phyloP scores from a whole-genome alignment of 2,797 vertebrate species.

The Rousettus madagascariensis region DNA sequence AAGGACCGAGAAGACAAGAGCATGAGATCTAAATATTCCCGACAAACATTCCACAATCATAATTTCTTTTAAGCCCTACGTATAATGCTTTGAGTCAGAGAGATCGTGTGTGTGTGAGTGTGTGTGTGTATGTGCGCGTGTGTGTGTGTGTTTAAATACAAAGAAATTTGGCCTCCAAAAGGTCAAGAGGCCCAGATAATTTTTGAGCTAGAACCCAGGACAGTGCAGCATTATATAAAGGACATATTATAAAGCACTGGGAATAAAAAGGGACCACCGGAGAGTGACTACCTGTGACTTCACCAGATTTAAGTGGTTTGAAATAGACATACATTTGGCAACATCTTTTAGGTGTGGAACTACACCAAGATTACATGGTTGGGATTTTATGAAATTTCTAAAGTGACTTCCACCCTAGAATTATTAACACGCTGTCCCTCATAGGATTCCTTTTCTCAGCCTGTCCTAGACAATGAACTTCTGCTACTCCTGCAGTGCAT shows the following conservation, averaged over 20 bases:
- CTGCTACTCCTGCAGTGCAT: not conserved
- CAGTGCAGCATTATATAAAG: not conserved
- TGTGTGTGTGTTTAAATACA: not conserved
- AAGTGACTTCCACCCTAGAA: not conserved
- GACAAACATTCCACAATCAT: not conserved
- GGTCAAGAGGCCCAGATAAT: not conserved
- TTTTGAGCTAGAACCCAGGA: not conserved
- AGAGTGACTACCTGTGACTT: fast-evolving
- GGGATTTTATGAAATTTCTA: not conserved
- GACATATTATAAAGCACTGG: not conserved
- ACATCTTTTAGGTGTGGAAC: not conserved
- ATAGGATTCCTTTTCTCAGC: not conserved
- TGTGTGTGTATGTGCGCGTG: not conserved
- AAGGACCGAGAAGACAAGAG: not conserved
- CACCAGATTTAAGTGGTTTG: not conserved
- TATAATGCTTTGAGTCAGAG: not conserved
- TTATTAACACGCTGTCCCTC: not conserved
- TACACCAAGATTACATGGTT: not conserved
- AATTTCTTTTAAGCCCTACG: not conserved
- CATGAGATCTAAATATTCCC: not conserved
- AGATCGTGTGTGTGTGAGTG: not conserved
- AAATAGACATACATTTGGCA: not conserved
- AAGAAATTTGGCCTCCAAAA: not conserved
- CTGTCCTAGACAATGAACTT: not conserved
- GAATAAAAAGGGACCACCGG: not conserved